Conservation (phyloP, 2,888 invertebrate species). For the Anagyrus pseudococci region DNA sequence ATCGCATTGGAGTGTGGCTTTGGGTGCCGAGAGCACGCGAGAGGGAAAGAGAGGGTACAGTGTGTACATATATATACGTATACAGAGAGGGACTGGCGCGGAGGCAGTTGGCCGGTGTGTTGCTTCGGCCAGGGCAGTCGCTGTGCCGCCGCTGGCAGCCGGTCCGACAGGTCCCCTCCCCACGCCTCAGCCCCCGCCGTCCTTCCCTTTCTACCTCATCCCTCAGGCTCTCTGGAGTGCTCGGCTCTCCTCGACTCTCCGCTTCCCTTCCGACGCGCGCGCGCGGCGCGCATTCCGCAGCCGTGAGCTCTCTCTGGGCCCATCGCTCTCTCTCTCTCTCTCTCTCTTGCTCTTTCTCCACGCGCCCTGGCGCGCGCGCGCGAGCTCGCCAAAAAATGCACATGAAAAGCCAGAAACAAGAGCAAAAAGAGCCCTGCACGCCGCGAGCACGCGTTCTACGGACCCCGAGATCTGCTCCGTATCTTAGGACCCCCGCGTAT, state of each 20-base stretch:
- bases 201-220: constrained; percentile 52
- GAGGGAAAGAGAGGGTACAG: no score
- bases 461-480: neutral
- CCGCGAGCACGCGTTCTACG: constrained; percentile 9
- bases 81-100: neutral
- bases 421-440: constrained; percentile 45
- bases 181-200: constrained; percentile 61
- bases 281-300: constrained; percentile 64
- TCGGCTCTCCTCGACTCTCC: constrained; percentile 11
- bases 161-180: constrained; percentile 64
- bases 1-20: no score
- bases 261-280: constrained; percentile 4
- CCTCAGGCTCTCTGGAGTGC: constrained; percentile 42
- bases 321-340: constrained; percentile 48
- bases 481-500: no score
- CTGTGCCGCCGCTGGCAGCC: constrained; percentile 46
- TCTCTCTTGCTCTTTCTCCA: constrained; percentile 20
- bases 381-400: constrained; percentile 50
- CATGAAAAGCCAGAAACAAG: constrained; percentile 54
- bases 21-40: no score
- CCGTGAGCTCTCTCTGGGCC: no score
- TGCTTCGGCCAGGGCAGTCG: constrained; percentile 37
- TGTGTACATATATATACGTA: no score
- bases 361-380: constrained; percentile 48
- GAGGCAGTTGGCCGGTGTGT: no score